Evolutionary conservation across 1,140 invertebrate species (phyloP).

Genomic region (Diorhabda sublineata): DNA sequence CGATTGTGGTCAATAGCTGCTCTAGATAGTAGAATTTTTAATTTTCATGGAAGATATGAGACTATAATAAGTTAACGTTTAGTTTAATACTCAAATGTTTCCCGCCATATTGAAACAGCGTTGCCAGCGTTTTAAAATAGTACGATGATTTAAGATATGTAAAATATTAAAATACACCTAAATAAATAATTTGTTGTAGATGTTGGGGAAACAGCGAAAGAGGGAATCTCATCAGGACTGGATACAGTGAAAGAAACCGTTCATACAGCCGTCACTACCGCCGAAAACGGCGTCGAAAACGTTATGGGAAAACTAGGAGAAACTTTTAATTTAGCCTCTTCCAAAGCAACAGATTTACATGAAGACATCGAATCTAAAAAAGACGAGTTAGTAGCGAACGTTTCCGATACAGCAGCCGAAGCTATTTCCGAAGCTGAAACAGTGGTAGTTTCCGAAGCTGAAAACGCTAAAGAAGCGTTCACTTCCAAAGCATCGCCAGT

Average conservation of each 20-base stretch:
- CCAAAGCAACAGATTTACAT: conserved; percentile 23
- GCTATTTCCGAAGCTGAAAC: conserved; percentile 44
- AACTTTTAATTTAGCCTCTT: conserved; percentile 27
- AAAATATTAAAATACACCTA: too few relatives aligned
- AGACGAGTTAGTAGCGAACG: conserved; percentile 27
- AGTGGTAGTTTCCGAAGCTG: conserved; percentile 40
- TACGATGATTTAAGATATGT: too few relatives aligned
- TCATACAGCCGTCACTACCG: conserved; percentile 36
- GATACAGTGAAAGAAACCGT: conserved; percentile 40
- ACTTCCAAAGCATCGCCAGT: conserved; percentile 22
- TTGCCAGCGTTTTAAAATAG: too few relatives aligned
- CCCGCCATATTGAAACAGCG: too few relatives aligned
- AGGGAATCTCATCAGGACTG: conserved; percentile 36
- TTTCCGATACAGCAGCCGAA: conserved; percentile 32
- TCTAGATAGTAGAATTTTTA: too few relatives aligned
- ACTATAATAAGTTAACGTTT: too few relatives aligned
- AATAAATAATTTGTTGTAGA: conserved; percentile 27
- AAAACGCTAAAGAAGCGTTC: conserved; percentile 36
- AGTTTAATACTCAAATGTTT: too few relatives aligned
- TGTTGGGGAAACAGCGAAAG: conserved; percentile 39
- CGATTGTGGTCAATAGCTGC: too few relatives aligned
- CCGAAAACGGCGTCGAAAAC: conserved; percentile 36
- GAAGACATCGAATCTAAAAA: conserved; percentile 30
- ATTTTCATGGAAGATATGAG: too few relatives aligned
- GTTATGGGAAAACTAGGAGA: conserved; percentile 37